Conservation (phyloP, 2,113 vertebrate species). For the Pyxicephalus adspersus region DNA sequence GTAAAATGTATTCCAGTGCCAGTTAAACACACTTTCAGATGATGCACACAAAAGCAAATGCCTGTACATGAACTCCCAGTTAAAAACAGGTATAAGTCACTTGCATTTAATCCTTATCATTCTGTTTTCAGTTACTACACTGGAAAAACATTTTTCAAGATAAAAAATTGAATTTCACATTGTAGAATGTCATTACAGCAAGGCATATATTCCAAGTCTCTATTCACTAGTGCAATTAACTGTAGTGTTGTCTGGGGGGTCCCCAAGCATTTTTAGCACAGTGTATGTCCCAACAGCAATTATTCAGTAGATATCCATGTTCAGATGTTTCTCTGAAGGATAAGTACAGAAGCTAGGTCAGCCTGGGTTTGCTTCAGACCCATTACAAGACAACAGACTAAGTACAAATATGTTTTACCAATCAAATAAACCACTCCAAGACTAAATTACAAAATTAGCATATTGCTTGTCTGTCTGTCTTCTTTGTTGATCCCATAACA, state of each 20-base stretch:
- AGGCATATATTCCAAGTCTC: neutral
- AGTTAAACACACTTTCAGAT: neutral
- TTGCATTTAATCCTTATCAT: neutral
- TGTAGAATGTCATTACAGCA: neutral
- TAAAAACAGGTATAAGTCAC: neutral
- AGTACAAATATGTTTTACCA: too few species aligned
- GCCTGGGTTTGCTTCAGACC: neutral
- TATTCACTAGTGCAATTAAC: conserved; percentile 3
- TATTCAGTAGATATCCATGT: neutral
- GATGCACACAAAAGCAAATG: neutral
- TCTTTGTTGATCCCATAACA: too few species aligned
- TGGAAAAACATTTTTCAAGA: neutral
- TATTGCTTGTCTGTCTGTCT: too few species aligned
- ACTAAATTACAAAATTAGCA: too few species aligned
- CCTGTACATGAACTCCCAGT: neutral
- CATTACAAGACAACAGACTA: neutral
- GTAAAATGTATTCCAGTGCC: neutral
- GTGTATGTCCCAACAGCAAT: neutral
- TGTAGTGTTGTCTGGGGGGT: neutral
- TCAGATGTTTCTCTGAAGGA: neutral
- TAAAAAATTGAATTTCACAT: neutral
- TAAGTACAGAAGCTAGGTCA: neutral
- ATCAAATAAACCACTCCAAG: too few species aligned
- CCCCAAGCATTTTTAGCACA: neutral
- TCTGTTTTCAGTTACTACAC: neutral